Conservation (phyloP, 2,113 vertebrate species). For the Numenius arquata region DNA sequence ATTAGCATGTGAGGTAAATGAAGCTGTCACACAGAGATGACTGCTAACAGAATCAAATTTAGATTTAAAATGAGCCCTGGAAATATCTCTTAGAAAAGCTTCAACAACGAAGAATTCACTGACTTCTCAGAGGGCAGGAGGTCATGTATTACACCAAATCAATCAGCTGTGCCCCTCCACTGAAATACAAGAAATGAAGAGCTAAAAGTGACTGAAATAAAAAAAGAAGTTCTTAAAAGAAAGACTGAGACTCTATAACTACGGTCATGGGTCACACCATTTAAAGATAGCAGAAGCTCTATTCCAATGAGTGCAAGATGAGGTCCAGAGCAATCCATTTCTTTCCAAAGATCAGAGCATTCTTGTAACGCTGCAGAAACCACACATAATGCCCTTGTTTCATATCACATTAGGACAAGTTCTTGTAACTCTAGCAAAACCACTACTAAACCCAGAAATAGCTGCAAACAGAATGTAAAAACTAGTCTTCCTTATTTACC, state of each 20-base stretch:
- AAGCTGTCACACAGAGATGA: constrained; percentile 21
- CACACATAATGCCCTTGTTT: not conserved
- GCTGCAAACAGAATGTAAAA: not conserved
- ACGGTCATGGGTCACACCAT: not conserved
- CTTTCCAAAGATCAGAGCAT: constrained; percentile 18
- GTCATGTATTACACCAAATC: constrained; percentile 34
- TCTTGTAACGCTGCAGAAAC: not conserved
- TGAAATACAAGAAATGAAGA: constrained; percentile 20
- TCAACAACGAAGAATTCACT: constrained; percentile 3
- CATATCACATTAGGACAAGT: not conserved
- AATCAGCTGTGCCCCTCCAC: constrained; percentile 11
- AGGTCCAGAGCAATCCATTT: not conserved
- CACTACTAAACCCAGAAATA: not conserved
- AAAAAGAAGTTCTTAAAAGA: constrained; percentile 26
- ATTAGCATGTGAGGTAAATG: constrained; percentile 45
- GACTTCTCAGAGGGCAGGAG: constrained; percentile 18
- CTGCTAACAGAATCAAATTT: constrained; percentile 37
- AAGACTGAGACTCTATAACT: not conserved
- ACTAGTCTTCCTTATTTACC: not conserved
- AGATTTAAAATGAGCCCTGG: constrained; percentile 44
- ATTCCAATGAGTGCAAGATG: not conserved
- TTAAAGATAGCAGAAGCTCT: not conserved
- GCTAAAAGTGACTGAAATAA: constrained; percentile 17
- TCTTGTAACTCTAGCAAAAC: not conserved
- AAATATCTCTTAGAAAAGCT: constrained; percentile 18